These are phyloP conservation scores for Dendroctonus valens DNA, from an alignment of 1,140 invertebrate species.

Conservation along the genomic window DNA sequence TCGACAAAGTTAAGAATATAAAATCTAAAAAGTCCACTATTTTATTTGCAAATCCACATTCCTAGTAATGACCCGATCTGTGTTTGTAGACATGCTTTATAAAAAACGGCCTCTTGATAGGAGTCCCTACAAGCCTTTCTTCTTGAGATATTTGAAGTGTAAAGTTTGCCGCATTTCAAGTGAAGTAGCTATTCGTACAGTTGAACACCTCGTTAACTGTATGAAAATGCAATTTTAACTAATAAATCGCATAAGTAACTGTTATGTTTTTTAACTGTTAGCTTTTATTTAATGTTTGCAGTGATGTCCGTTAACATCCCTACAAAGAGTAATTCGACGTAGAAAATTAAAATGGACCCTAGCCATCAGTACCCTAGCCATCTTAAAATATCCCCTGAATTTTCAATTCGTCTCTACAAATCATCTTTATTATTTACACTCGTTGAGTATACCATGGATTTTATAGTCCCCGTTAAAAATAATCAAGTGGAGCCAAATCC, in stretches of 20 bases:
- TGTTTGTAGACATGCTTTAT: slow-evolving; percentile 3
- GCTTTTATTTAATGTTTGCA: slow-evolving; percentile 2
- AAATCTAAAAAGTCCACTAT: slow-evolving; percentile 4
- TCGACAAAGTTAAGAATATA: slow-evolving; percentile 1
- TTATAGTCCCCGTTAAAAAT: slow-evolving; percentile 24
- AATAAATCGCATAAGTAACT: neutral
- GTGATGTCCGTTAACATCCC: neutral
- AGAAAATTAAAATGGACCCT: slow-evolving; percentile 3
- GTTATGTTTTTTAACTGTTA: slow-evolving; percentile 1
- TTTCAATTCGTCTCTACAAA: slow-evolving; percentile 10
- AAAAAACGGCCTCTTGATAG: too few relatives aligned
- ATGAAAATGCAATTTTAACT: slow-evolving; percentile 2
- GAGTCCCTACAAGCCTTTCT: too few relatives aligned
- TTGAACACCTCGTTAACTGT: too few relatives aligned
- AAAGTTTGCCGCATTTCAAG: neutral
- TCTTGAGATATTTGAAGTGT: neutral
- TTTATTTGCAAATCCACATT: neutral
- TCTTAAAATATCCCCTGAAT: slow-evolving; percentile 4
- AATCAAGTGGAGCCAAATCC: slow-evolving; percentile 36
- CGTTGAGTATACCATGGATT: slow-evolving; percentile 13
- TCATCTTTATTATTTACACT: slow-evolving; percentile 17
- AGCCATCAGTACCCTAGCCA: neutral
- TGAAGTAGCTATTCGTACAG: neutral
- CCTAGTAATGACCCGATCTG: neutral
- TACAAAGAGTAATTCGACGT: slow-evolving; percentile 7